phyloP scores from a whole-genome alignment of 2,797 vertebrate genomes.

The Champsocephalus gunnari region DNA sequence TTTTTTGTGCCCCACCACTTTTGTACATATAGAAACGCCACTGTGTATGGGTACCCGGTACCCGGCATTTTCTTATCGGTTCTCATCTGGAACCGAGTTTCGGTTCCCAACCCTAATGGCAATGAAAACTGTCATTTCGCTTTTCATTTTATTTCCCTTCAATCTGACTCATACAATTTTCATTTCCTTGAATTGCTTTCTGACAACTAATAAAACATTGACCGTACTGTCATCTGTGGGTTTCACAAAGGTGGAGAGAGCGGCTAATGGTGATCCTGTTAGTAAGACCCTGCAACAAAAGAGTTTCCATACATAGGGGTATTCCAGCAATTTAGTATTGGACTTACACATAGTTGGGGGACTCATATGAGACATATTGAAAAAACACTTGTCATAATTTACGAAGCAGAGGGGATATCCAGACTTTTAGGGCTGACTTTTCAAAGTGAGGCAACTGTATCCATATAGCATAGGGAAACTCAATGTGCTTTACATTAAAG shows the following conservation, averaged over 20 bases:
- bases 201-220: slow-evolving; percentile 28
- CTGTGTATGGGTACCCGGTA: too few species aligned
- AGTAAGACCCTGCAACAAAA: neutral
- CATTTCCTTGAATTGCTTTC: slow-evolving; percentile 23
- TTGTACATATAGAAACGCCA: too few species aligned
- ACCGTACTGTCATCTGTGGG: slow-evolving; percentile 6
- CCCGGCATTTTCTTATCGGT: too few species aligned
- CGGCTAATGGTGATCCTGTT: slow-evolving; percentile 19
- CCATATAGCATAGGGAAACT: neutral
- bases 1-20: too few species aligned
- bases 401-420: neutral
- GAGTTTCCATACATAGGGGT: slow-evolving; percentile 31
- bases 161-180: slow-evolving; percentile 34
- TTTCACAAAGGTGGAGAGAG: slow-evolving; percentile 7
- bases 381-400: neutral
- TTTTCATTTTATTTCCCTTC: slow-evolving; percentile 13
- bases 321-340: neutral
- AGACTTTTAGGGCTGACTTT: neutral
- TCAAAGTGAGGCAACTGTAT: neutral
- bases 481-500: neutral
- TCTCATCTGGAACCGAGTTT: too few species aligned
- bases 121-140: neutral
- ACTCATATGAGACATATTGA: neutral
- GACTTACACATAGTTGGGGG: neutral
- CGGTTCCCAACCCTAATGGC: neutral